A percentile compares a stretch with the other conserved stretches of the same genome.
Conservation (phyloP, 2,888 invertebrate genomes). For the Sicus ferrugineus region DNA sequence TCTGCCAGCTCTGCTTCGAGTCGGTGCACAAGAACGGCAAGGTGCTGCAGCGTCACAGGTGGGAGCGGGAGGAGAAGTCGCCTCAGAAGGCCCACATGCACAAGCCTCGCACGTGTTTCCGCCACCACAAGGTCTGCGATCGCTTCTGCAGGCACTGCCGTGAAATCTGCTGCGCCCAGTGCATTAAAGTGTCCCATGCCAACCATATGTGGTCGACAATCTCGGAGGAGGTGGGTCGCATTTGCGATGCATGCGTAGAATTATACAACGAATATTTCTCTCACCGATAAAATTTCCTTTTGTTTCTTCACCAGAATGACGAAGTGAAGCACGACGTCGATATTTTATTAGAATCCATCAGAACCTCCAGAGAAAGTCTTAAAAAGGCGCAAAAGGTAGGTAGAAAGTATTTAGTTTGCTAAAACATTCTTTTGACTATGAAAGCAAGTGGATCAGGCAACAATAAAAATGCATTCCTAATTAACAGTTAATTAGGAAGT, state of each 20-base stretch:
- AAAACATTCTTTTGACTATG: too few species aligned
- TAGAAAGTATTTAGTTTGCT: conserved; percentile 2
- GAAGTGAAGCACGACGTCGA: conserved; percentile 42
- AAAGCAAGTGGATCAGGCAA: too few species aligned
- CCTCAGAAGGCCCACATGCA: conserved; percentile 41
- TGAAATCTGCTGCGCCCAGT: conserved; percentile 44
- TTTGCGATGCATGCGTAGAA: background rate
- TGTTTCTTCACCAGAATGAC: conserved; percentile 45
- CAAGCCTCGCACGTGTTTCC: conserved; percentile 41
- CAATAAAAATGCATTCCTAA: too few species aligned
- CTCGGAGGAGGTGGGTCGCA: conserved; percentile 45
- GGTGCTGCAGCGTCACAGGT: conserved; percentile 52
- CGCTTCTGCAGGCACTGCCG: conserved; percentile 50
- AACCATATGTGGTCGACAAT: conserved; percentile 43
- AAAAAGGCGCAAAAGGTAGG: conserved; percentile 53
- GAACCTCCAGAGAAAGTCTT: conserved; percentile 45
- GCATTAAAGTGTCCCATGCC: conserved; percentile 45
- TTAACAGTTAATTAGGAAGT: too few species aligned
- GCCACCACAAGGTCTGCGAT: conserved; percentile 43
- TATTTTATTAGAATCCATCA: conserved; percentile 47
- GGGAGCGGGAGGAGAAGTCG: conserved; percentile 36
- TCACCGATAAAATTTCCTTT: conserved; percentile 9
- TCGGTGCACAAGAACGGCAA: conserved; percentile 54
- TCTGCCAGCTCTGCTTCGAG: conserved; percentile 55
- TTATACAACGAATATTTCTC: background rate